Percentiles rank a stretch among this genome's conserved stretches.
Conservation (phyloP, 2,888 invertebrate species). For the Adela reaumurella region DNA sequence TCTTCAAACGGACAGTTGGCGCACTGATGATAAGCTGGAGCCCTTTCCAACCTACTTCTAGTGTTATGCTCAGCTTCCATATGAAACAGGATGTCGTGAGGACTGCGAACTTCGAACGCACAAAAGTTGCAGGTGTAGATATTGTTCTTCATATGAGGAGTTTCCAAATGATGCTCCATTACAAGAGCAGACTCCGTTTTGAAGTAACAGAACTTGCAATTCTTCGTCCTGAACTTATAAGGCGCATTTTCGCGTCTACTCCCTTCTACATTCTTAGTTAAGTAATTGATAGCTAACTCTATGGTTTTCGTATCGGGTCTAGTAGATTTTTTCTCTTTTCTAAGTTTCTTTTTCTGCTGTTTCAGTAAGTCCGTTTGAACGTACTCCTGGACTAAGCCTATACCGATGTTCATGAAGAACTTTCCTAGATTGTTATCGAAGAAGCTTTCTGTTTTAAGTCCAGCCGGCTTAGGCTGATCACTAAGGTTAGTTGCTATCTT, state of each 20-base stretch:
- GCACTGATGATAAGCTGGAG: slow-evolving; percentile 89
- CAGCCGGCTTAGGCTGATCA: slow-evolving; percentile 12
- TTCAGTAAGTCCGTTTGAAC: slow-evolving; percentile 88
- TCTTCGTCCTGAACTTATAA: slow-evolving; percentile 73
- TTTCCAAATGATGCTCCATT: slow-evolving; percentile 87
- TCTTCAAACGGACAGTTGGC: slow-evolving; percentile 94
- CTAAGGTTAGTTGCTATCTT: slow-evolving; percentile 33
- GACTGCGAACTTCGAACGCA: slow-evolving; percentile 78
- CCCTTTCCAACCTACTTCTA: slow-evolving; percentile 82
- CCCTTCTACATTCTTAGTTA: slow-evolving; percentile 82
- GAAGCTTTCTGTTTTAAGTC: slow-evolving; percentile 64
- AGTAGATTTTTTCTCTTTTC: slow-evolving; percentile 62
- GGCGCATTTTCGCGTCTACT: slow-evolving; percentile 86
- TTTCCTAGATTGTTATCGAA: slow-evolving; percentile 88
- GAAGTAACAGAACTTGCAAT: slow-evolving; percentile 89
- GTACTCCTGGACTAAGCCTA: slow-evolving; percentile 89
- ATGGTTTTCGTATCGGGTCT: slow-evolving; percentile 67
- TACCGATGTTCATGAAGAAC: slow-evolving; percentile 89
- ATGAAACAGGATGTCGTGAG: slow-evolving; percentile 88
- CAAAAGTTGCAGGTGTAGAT: slow-evolving; percentile 87
- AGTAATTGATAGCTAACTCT: slow-evolving; percentile 77
- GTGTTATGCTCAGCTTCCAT: slow-evolving; percentile 92
- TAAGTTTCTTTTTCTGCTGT: slow-evolving; percentile 83
- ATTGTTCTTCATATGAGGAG: slow-evolving; percentile 87
- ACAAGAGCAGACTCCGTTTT: slow-evolving; percentile 85